phyloP scores from a whole-genome alignment of 2,797 vertebrate species.

The Heliangelus exortis region DNA sequence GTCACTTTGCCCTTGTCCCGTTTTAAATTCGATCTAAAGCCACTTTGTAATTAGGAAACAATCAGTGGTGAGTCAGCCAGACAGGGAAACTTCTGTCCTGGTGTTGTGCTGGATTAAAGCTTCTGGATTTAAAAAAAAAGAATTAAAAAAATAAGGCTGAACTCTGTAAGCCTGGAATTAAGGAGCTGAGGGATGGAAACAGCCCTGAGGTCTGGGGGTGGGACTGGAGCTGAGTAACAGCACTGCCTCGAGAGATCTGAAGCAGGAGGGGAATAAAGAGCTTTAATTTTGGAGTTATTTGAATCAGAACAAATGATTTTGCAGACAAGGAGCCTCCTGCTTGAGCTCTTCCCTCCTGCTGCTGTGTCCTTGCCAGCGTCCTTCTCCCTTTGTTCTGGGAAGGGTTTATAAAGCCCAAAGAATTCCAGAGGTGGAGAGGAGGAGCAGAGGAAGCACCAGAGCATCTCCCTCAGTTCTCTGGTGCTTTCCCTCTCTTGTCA shows the following conservation, averaged over 20 bases:
- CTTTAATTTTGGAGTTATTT: not conserved
- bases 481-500: not conserved
- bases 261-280: not conserved
- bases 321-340: not conserved
- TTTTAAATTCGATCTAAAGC: not conserved
- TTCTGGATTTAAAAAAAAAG: not conserved
- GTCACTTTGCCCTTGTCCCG: not conserved
- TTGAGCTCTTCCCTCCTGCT: not conserved
- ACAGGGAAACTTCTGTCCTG: not conserved
- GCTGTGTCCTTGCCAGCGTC: accelerated
- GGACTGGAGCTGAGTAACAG: not conserved
- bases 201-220: not conserved
- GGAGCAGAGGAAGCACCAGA: not conserved
- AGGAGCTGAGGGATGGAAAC: not conserved
- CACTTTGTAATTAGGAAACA: constrained; percentile 5
- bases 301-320: not conserved
- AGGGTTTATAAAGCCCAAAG: not conserved
- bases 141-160: not conserved
- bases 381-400: not conserved
- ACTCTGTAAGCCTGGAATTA: not conserved
- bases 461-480: accelerated
- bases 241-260: accelerated
- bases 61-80: not conserved
- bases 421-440: not conserved
- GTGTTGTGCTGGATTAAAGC: not conserved